Percentiles rank a stretch among this genome's conserved stretches.
Conservation (phyloP, 2,113 vertebrate species). For the Phrynosoma blainvillii region DNA sequence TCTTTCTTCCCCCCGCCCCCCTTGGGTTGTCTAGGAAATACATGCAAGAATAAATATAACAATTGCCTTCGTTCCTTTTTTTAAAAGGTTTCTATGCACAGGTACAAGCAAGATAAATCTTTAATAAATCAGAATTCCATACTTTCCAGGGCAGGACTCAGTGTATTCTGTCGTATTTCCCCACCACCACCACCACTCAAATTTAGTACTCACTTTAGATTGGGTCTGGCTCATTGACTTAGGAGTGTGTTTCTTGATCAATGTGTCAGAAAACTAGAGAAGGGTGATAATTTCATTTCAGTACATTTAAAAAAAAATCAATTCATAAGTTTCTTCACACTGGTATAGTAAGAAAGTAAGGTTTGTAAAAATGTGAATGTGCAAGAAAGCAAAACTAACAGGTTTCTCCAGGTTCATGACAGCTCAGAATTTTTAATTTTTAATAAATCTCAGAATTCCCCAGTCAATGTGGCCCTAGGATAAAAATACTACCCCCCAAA, state of each 20-base stretch:
- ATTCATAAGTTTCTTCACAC: too few species aligned
- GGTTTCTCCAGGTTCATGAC: too few species aligned
- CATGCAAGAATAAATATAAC: conserved; percentile 49
- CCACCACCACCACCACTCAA: not conserved
- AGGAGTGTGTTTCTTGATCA: not conserved
- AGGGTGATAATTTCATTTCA: not conserved
- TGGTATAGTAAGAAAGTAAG: too few species aligned
- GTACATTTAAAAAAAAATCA: not conserved
- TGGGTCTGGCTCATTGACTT: not conserved
- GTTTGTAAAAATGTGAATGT: too few species aligned
- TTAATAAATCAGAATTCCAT: conserved; percentile 60
- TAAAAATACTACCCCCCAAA: too few species aligned
- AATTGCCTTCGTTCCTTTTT: conserved; percentile 14
- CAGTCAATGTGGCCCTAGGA: too few species aligned
- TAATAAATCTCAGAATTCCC: too few species aligned
- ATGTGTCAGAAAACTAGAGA: not conserved
- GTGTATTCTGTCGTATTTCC: not conserved
- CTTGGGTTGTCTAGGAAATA: conserved; percentile 66
- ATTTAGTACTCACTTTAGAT: not conserved
- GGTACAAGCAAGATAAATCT: conserved; percentile 60
- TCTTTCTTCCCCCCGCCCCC: not conserved
- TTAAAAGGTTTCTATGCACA: conserved; percentile 55
- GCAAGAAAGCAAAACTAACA: too few species aligned
- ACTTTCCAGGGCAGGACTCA: conserved; percentile 41
- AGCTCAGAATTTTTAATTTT: too few species aligned